Percentiles rank a stretch among this genome's conserved stretches.
These are phyloP conservation scores for Chrysina gloriosa DNA, from an alignment of 2,888 invertebrate species.

Conservation along the genomic window DNA sequence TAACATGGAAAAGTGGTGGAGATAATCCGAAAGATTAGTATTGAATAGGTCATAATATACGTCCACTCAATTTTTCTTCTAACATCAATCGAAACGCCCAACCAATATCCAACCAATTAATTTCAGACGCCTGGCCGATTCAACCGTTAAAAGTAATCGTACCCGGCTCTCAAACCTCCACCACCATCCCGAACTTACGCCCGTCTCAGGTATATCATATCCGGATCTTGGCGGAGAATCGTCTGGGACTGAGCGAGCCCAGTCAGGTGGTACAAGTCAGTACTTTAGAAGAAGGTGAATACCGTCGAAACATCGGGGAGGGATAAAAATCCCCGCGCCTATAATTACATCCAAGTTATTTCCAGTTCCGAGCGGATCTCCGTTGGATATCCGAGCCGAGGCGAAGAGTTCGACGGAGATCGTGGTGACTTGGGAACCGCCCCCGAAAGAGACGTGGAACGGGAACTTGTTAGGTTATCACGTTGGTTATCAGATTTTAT, in stretches of 20 bases:
- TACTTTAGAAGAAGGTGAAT: slow-evolving; percentile 85
- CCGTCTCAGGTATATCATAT: slow-evolving; percentile 91
- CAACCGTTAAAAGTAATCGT: slow-evolving; percentile 85
- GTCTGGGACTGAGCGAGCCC: slow-evolving; percentile 87
- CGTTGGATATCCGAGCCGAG: slow-evolving; percentile 83
- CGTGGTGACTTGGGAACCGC: slow-evolving; percentile 88
- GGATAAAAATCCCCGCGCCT: neutral
- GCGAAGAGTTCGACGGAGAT: slow-evolving; percentile 88
- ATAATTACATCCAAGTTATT: slow-evolving; percentile 44
- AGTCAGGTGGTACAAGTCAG: slow-evolving; percentile 88
- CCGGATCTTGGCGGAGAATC: slow-evolving; percentile 89
- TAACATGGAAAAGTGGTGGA: too few relatives aligned
- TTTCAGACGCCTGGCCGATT: slow-evolving; percentile 82
- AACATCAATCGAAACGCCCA: neutral
- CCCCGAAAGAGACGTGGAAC: slow-evolving; percentile 87
- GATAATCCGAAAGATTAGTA: too few relatives aligned
- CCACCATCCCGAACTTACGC: slow-evolving; percentile 82
- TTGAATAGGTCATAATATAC: too few relatives aligned
- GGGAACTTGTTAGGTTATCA: slow-evolving; percentile 89
- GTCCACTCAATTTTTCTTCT: neutral
- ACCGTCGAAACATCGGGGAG: too few relatives aligned
- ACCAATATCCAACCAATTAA: too few relatives aligned
- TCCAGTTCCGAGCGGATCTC: slow-evolving; percentile 82
- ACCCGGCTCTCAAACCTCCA: slow-evolving; percentile 84
- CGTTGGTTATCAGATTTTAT: slow-evolving; percentile 83